phyloP scores from a whole-genome alignment of 2,113 vertebrate genomes.

The Salvelinus sp. region DNA sequence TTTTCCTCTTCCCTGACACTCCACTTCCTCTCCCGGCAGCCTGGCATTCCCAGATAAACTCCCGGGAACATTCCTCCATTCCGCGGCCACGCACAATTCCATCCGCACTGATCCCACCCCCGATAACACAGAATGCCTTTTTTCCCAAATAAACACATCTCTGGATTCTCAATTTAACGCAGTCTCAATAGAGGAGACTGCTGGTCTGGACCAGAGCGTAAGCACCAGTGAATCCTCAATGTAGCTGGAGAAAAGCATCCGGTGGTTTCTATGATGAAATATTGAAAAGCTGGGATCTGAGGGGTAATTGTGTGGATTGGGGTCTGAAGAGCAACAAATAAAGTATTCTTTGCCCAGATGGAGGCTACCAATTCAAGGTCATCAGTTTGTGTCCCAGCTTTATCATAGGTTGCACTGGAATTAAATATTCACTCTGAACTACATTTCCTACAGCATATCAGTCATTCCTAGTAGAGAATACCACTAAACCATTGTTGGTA shows the following conservation, averaged over 20 bases:
- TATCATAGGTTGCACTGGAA: too few relatives aligned
- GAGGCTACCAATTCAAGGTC: too few relatives aligned
- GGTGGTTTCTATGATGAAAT: not conserved
- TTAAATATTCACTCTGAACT: too few relatives aligned
- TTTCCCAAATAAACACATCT: constrained; percentile 45
- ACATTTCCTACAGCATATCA: too few relatives aligned
- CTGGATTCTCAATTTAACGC: not conserved
- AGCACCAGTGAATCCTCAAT: not conserved
- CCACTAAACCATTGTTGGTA: too few relatives aligned
- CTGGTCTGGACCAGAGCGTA: not conserved
- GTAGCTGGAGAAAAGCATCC: not conserved
- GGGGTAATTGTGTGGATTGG: not conserved
- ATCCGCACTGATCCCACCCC: constrained; percentile 55
- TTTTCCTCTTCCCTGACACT: constrained; percentile 71
- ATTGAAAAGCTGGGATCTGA: constrained; percentile 3
- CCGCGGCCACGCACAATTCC: constrained; percentile 50
- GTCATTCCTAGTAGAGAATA: too few relatives aligned
- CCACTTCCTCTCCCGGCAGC: constrained; percentile 69
- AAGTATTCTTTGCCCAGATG: not conserved
- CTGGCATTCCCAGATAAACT: constrained; percentile 78
- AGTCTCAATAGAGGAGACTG: not conserved
- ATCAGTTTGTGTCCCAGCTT: too few relatives aligned
- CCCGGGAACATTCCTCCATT: constrained; percentile 51
- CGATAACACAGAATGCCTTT: constrained; percentile 49
- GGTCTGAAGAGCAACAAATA: not conserved